Conservation (phyloP, 2,888 invertebrate genomes). For the Argyresthia goedartella region DNA sequence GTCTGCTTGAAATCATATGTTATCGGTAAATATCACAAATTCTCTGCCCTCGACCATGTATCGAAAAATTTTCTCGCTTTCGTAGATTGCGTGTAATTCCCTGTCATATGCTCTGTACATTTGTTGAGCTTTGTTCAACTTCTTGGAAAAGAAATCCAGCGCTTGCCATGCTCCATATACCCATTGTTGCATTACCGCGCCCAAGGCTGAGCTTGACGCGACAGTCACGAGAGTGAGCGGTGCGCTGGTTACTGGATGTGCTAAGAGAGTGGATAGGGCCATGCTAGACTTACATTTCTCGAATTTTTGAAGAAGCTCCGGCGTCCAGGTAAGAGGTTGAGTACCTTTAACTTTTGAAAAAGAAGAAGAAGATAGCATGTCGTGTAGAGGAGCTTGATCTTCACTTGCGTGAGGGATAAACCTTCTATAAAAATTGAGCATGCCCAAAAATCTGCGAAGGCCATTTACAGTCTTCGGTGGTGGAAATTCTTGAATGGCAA, state of each 20-base stretch:
- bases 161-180: not conserved
- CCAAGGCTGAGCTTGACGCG: constrained; percentile 18
- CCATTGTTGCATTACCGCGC: too few species aligned
- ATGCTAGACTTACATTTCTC: constrained; percentile 14
- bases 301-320: constrained; percentile 8
- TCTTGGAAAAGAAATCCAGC: not conserved
- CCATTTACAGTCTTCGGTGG: not conserved
- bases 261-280: constrained; percentile 15
- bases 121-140: not conserved
- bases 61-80: not conserved
- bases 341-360: not conserved
- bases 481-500: not conserved
- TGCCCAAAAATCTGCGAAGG: constrained; percentile 16
- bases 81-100: constrained; percentile 29
- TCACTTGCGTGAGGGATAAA: constrained; percentile 19
- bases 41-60: not conserved
- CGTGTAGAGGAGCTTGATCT: not conserved
- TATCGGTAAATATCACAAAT: not conserved
- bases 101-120: not conserved
- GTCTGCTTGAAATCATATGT: constrained; percentile 8
- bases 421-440: too few species aligned
- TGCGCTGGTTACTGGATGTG: constrained; percentile 16
- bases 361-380: not conserved
- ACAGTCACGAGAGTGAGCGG: constrained; percentile 17
- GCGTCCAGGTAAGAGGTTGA: too few species aligned